Evolutionary conservation across 1,140 invertebrate genomes (phyloP), one percentile per base, ranked within the genome.

Genomic region (Pogonomyrmex californicus): DNA sequence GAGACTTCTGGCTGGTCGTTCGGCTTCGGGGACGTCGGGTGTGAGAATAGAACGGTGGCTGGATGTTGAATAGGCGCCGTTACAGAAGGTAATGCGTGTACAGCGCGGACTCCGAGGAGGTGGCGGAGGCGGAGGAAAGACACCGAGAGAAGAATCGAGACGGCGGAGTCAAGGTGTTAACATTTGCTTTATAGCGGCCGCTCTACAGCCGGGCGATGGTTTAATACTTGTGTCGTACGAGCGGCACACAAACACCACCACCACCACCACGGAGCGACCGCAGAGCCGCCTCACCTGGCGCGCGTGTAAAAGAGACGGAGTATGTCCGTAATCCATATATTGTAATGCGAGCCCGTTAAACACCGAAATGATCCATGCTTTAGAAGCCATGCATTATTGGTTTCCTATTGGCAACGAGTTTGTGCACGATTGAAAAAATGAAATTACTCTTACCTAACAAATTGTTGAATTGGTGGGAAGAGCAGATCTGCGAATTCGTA

Each of bases 141-240:
- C 77, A 76, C 65, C 36, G 56, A 68, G 38, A 68, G 60, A 60
- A 51, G 33, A 58, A 77, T 38, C 30, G 65, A 78, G 77, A 10
- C 17, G 71, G 77, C 85, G 87, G 49, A 81, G 78, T 62, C 66
- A 82, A 93, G 91, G 93, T 93, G 92, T 93, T 94, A 94, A 93
- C 92, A 89, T 91, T 93, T 92, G 89, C 89, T 94, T 93, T 93
- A 94, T 91, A 92, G 90, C 88, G 86, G 88, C 78, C 76, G 89
- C 75, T 86, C 86, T 87, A 86, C 87, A 79, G 58, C 77, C 66
- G 60, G 23, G 60, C 89, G 76, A 91, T 91, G 90, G 88, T 93
- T 93, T 93, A 91, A 93, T 92, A 93, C 92, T 92, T 77, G 86
- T 92, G 66, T 60, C 49, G 36, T 54, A 63, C 56, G 60, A 63